Base-by-base conservation (phyloP, 2,797 vertebrate species). In the Meda fulgida region DNA sequence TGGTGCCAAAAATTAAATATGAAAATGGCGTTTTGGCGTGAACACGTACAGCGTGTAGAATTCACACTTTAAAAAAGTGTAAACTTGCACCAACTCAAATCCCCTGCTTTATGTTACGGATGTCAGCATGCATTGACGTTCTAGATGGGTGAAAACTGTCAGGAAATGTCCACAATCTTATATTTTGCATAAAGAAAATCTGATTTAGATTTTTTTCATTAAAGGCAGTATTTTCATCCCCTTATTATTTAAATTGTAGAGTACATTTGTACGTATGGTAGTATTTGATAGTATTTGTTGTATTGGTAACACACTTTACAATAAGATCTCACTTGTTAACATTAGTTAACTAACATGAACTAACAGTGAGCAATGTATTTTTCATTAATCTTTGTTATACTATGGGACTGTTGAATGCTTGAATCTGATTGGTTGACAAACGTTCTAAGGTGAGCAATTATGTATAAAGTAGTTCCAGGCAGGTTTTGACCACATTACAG, bases 1-100 rank as follows among this genome's bases (percentile, higher is more conserved):
- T 85, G 65, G 89, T 89, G 80, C 78, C 84, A 85, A 85, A 89
- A 88, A 79, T 72, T 18, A 2, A 77, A 84, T 31, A 46, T 48
- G 67, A 80, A 66, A 66, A 78, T 81, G 65, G 71, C 65, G 40
- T 43, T 76, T 88, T 66, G 73, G 81, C 81, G 84, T 80, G 80
- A 43, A 76, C 36, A 34, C 43, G 69, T 65, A 81, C 38, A 31
- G 53, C 10, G 19, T 71, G 43, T 43, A 23, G 11, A 43, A 29
- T 19, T 14, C 23, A 72, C 21, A 36, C 55, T 78, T 65, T 77
- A 36, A 60, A 78, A 76, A 60, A 43, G 55, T 78, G 55, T 26
- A 43, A 63, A 63, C 55, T 34, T 43, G 55, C 16, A 4, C 18
- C 21, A 14, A 2, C 21, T 70, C n/a, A 23, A 66, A 29, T 7